Base-by-base conservation (phyloP, 1,140 invertebrate species). In the Papilio helenus region DNA sequence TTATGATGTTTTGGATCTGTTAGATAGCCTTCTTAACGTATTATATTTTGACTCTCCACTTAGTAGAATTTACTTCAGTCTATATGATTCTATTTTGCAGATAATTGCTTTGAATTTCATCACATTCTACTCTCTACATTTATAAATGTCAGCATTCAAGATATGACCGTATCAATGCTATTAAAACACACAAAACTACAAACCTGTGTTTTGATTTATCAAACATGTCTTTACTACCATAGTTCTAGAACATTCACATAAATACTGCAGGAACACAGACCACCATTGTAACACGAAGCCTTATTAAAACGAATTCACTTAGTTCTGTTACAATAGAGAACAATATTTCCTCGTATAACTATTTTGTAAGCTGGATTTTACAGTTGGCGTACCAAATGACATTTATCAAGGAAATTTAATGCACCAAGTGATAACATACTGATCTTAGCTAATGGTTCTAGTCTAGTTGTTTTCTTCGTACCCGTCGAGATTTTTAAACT, bases 261-360 rank as follows among this genome's bases (percentile, higher is more conserved):
- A 68, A 68, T 68, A 29, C 23, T 29, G 61, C 16, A 34, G 26
- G 12, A 68, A 68, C 61, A 68, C 61, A 18, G 26, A 29, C 61
- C 58, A 23, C 16, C 20, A 29, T 14, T 68, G 26, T 68, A 68
- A 68, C 23, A 68, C 61, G 26, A 68, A 68, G 26, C 61, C 61
- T 34, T 68, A 68, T 29, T 68, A 68, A 29, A 68, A 68, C 55
- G 55, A 58, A 58, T 58, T 58, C 55, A 20, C 12, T 68, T 34
- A 29, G 5, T 9, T 26, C 3, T 12, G 61, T 29, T 68, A 68
- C 26, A 68, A 68, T 68, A 5, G 61, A 29, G n/a, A 34, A 68
- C 61, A 68, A 68, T 68, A 68, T 68, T 68, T 68, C 61, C 61
- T 58, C 55, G 34, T 26, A 68, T 68, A 68, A 68, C 61, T 68